Evolutionary conservation across 2,113 vertebrate genomes (phyloP), one percentile per base, ranked within the genome.

Genomic region (Phyllostomus hastatus): DNA sequence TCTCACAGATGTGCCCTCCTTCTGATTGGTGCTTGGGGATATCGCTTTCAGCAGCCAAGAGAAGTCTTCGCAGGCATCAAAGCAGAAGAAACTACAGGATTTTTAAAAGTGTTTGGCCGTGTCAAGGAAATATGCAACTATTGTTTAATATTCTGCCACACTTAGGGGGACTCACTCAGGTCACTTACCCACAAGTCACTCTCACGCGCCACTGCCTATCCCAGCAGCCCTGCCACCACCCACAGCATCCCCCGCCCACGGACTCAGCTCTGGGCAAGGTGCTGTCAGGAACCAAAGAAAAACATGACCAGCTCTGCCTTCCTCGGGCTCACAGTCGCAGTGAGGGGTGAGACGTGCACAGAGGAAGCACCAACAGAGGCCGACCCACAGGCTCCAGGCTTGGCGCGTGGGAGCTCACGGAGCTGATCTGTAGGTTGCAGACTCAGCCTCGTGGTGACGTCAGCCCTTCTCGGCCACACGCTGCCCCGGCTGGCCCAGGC

Each of bases 131-230:
- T 59, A 54, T 0, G 7, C 10, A 50, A 52, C 31, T 22, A 38
- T 4, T 57, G 8, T 88, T 43, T 69, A 79, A 1, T 4, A 26
- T n/a, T 41, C 20, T 24, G 57, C 38, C 72, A 35, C 7, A 46
- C n/a, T 50, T 33, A 2, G 10, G 3, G 4, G 38, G 41, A 1
- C 43, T 54, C 17, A n/a, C 41, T 72, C 24, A 52, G 38, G 50
- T 41, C 28, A 50, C 67, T 11, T 75, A 8, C 10, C 33, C 16
- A 0, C 1, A 5, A 35, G 20, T 11, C 2, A 2, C 66, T n/a
- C 78, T 33, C 1, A 38, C 7, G 8, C 0, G 14, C 50, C 14
- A 8, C 0, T 1, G 33, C 10, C 48, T n/a, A 22, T 14, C 2
- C 5, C 1, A 5, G 66, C 16, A 1, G 52, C 66, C 38, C 9